Base-by-base conservation (phyloP, 2,888 invertebrate genomes). In the Dorcus hopei region DNA sequence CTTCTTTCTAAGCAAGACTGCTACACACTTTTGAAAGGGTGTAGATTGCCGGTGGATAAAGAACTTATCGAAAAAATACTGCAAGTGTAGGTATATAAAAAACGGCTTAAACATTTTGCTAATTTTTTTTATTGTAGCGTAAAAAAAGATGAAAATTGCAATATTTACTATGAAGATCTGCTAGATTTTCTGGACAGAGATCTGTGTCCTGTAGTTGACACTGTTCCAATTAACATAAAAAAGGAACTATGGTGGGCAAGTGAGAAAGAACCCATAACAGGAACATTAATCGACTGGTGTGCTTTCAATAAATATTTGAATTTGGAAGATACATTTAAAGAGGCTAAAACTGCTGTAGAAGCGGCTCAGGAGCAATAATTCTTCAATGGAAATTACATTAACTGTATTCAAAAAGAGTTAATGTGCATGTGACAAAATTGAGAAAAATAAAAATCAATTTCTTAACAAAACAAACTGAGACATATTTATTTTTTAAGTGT, bases 21-120 rank as follows among this genome's bases (percentile, higher is more conserved):
- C 33, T 83, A 88, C 38, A 86, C 86, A 16, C 79, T 88, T 19
- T 74, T 92, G 47, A 83, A 86, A 38, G 90, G 88, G 0, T 86
- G 87, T 61, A 83, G 87, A 26, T 70, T 93, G 61, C 91, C 92
- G 0, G 75, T 92, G 5, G 85, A 85, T 64, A 74, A 79, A 11
- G 86, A 89, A 60, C 79, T 92, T 1, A 77, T 91, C 65, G 84
- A 88, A 62, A 86, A 87, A 60, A 84, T 91, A 80, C 78, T 93
- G 48, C 78, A 84, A 68, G 84, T 87, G 89, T 89, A 74, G 80
- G 80, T 11, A 41, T 2, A 11, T 41, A 11, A 41, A 41, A 11
- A 47, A 49, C 3, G 6, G 23, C 16, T 2, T 19, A 19, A 41
- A 41, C 6, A 14, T 7, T 41, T 9, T n/a, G 14, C 9, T 41